These are phyloP conservation scores for Cricetomys ansorgei DNA, from an alignment of 2,113 vertebrate species.

Conservation along the genomic window DNA sequence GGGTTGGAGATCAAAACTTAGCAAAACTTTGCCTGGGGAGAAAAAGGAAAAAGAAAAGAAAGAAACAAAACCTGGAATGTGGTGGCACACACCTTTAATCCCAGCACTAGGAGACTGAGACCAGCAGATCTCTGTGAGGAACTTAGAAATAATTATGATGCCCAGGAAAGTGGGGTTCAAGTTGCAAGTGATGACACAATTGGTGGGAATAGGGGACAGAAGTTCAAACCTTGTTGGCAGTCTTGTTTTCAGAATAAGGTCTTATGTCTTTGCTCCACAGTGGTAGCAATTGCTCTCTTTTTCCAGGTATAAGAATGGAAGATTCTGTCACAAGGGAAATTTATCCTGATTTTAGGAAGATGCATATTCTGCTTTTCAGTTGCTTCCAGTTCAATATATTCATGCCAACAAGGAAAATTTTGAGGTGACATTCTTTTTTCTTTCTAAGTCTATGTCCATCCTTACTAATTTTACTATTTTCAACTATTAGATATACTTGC, in stretches of 20 bases:
- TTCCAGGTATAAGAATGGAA: not conserved
- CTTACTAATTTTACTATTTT: not conserved
- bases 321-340: too few relatives aligned
- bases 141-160: not conserved
- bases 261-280: not conserved
- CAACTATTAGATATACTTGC: not conserved
- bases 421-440: not conserved
- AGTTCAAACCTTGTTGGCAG: not conserved
- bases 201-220: not conserved
- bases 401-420: not conserved
- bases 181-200: not conserved
- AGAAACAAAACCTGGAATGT: not conserved
- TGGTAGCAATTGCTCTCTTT: too few relatives aligned
- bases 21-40: not conserved
- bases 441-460: not conserved
- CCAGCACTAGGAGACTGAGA: not conserved
- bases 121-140: not conserved
- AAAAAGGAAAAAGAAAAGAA: too few relatives aligned
- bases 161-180: not conserved
- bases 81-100: not conserved
- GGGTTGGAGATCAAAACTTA: not conserved
- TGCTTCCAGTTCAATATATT: not conserved
- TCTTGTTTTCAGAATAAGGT: not conserved
- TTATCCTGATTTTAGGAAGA: not conserved
- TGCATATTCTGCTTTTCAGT: not conserved